Percentiles rank a stretch among this genome's conserved stretches.
These are phyloP conservation scores for Balaenoptera acutorostrata DNA, from an alignment of 2,113 vertebrate species.

Conservation along the genomic window DNA sequence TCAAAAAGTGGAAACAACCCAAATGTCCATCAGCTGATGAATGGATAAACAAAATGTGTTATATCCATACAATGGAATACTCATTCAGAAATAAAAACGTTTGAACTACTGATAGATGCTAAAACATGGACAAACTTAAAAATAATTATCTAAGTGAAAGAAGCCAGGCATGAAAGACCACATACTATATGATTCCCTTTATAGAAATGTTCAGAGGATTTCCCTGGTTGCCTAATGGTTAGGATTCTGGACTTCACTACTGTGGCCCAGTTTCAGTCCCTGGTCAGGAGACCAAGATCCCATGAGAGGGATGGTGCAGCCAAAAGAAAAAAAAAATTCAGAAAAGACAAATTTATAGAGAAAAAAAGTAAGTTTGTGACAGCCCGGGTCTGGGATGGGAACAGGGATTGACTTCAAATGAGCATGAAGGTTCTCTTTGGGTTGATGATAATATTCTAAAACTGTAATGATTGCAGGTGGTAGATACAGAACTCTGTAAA, in stretches of 20 bases:
- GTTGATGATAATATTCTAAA: neutral
- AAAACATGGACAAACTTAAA: neutral
- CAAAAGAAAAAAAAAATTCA: neutral
- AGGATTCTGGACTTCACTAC: no score
- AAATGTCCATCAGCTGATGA: neutral
- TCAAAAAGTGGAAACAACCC: neutral
- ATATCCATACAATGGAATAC: neutral
- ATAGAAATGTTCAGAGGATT: neutral
- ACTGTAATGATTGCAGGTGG: neutral
- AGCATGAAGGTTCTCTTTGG: neutral
- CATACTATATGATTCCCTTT: neutral
- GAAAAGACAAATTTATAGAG: neutral
- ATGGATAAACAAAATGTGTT: neutral
- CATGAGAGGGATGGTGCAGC: no score
- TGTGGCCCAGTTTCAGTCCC: no score
- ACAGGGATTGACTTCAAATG: neutral
- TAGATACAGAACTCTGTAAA: neutral
- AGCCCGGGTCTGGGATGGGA: neutral
- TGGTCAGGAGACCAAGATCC: no score
- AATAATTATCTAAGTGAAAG: neutral
- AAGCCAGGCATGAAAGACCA: neutral
- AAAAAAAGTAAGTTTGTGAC: neutral
- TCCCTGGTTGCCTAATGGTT: no score
- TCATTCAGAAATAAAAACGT: neutral
- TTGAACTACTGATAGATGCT: neutral